Base-by-base conservation (phyloP, 2,113 vertebrate species). In the Otis tarda region DNA sequence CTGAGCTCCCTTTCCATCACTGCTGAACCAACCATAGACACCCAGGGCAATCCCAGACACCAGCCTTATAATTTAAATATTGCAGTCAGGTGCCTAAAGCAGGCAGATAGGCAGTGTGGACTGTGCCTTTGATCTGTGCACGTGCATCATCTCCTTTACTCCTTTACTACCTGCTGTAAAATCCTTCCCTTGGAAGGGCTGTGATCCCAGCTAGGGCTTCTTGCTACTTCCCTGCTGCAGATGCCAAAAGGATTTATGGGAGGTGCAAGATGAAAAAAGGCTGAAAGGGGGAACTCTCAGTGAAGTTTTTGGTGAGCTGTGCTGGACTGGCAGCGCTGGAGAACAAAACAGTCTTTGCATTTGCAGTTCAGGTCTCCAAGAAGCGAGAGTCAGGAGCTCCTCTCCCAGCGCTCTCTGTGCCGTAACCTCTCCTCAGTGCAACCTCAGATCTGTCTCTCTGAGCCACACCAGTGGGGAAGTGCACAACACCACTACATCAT, bases 341-440 rank as follows among this genome's bases (percentile, higher is more conserved):
- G 87, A 75, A 15, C 27, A 59, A 70, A 75, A 8, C 37, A 22
- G 12, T 39, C 24, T 7, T 18, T 70, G 41, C 27, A 2, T 70
- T 61, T 79, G 15, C 56, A 65, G 69, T 53, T 82, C 35, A 41
- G 41, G 23, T 71, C 43, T 67, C 69, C 79, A 6, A 0, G 0
- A 20, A 43, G 11, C 0, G 2, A 52, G n/a, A 35, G 41, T 8
- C 0, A 0, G 10, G 35, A 76, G 6, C 76, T 79, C 5, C 52
- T 41, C 24, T 71, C 19, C 17, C 24, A 14, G 31, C 20, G 1
- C 76, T 31, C 11, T 1, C 14, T 1, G 12, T 9, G 45, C 73
- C 49, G 23, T 9, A 2, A 49, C 47, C 31, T 55, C 41, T 56
- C 37, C 61, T 59, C 0, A 0, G 3, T 6, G 85, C 52, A 41